A percentile compares a stretch with the other conserved stretches of the same genome.
Conservation (phyloP, 2,888 invertebrate genomes). For the Tiphia femorata region DNA sequence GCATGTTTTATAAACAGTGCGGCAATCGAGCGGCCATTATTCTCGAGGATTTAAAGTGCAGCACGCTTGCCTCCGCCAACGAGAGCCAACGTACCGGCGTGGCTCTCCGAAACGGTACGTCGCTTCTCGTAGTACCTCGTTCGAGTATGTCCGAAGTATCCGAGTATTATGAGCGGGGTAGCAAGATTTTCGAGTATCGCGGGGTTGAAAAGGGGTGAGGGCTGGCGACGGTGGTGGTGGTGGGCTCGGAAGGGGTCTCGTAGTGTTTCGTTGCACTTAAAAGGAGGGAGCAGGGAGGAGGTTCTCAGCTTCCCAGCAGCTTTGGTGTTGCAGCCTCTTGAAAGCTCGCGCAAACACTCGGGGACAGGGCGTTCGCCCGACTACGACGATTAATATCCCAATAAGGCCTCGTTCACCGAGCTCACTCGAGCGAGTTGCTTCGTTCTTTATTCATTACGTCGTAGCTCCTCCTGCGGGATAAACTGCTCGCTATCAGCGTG, state of each 20-base stretch:
- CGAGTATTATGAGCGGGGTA: constrained; percentile 44
- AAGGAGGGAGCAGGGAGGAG: constrained; percentile 32
- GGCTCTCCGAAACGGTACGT: background rate
- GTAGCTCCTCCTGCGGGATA: constrained; percentile 35
- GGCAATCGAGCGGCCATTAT: constrained; percentile 54
- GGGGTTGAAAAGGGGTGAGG: constrained; percentile 29
- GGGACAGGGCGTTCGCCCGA: constrained; percentile 44
- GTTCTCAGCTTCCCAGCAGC: constrained; percentile 38
- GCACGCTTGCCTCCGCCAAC: constrained; percentile 17
- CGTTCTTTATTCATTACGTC: constrained; percentile 51
- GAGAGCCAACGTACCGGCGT: background rate
- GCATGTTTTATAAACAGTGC: constrained; percentile 62
- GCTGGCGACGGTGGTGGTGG: constrained; percentile 15
- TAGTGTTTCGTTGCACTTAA: constrained; percentile 61
- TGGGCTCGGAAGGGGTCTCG: constrained; percentile 48
- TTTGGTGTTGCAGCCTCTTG: constrained; percentile 51
- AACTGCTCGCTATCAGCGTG: no score
- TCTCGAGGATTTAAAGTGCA: constrained; percentile 54
- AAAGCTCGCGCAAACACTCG: constrained; percentile 56
- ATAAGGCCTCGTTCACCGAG: constrained; percentile 42
- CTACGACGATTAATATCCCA: constrained; percentile 54
- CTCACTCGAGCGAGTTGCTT: constrained; percentile 36
- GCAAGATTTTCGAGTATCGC: constrained; percentile 47
- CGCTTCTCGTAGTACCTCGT: constrained; percentile 19
- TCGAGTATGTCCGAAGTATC: constrained; percentile 44